phyloP scores from a whole-genome alignment of 2,113 vertebrate genomes.

The Epinephelus fuscoguttatus region DNA sequence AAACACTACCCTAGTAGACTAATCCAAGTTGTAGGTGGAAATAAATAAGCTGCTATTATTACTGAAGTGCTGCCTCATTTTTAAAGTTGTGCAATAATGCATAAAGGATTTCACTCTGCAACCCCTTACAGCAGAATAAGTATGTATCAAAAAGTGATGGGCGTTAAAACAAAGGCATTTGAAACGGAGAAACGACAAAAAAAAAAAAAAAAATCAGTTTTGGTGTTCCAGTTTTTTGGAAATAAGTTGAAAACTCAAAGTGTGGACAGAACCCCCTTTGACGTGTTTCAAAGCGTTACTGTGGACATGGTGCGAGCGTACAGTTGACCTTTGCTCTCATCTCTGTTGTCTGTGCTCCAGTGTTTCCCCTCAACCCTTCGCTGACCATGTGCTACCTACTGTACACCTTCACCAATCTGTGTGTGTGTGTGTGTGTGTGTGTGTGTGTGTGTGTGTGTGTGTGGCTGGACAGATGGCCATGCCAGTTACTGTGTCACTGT shows the following conservation, averaged over 20 bases:
- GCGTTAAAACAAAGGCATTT: not conserved
- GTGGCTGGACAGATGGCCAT: conserved; percentile 79
- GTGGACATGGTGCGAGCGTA: not conserved
- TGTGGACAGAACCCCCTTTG: not conserved
- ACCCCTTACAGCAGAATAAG: not conserved
- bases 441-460: conserved; percentile 37
- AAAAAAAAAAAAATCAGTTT: no score
- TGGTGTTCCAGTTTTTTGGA: not conserved
- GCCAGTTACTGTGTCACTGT: conserved; percentile 77
- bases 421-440: conserved; percentile 30
- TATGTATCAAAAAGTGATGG: not conserved
- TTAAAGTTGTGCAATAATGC: no score
- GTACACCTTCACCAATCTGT: conserved; percentile 52
- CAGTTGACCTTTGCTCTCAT: conserved; percentile 44
- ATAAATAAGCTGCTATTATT: no score
- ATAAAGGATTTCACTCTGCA: no score
- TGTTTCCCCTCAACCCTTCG: conserved; percentile 36
- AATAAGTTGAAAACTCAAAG: not conserved
- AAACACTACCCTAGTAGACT: no score
- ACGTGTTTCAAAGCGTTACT: not conserved
- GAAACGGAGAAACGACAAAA: not conserved
- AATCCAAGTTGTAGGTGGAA: no score
- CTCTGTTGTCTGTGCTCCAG: conserved; percentile 29
- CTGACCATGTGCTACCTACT: conserved; percentile 51
- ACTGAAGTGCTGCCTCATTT: no score